Conservation (phyloP, 2,888 invertebrate species). For the Fissipunctia ypsillon region DNA sequence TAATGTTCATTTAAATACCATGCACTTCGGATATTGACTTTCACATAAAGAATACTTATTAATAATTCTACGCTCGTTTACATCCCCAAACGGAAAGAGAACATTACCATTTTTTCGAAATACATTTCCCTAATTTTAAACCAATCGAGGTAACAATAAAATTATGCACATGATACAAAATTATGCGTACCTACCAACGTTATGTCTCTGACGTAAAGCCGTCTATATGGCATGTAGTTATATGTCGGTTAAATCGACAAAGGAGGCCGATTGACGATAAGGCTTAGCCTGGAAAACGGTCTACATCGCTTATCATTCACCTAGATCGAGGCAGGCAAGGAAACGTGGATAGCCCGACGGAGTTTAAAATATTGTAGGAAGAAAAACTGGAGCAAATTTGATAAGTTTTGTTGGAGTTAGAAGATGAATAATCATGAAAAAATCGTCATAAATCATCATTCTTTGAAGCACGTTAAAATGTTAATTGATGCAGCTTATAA, state of each 20-base stretch:
- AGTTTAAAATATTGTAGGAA: constrained; percentile 14
- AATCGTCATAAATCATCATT: background rate
- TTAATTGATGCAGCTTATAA: background rate
- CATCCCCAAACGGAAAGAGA: background rate
- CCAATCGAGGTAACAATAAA: background rate
- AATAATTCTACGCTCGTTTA: background rate
- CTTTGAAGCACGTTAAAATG: background rate
- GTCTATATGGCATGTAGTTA: constrained; percentile 31
- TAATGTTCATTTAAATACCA: too few species aligned
- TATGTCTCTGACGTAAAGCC: background rate
- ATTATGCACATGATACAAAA: constrained; percentile 39
- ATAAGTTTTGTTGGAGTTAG: background rate
- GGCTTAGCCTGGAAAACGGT: constrained; percentile 62
- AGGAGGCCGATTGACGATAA: constrained; percentile 77
- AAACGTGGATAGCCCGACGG: constrained; percentile 18
- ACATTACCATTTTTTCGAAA: background rate
- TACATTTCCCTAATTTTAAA: constrained; percentile 7
- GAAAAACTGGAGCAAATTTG: constrained; percentile 7
- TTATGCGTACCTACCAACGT: constrained; percentile 22
- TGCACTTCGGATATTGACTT: background rate
- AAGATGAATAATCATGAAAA: background rate
- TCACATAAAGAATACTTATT: background rate
- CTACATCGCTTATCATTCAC: constrained; percentile 61
- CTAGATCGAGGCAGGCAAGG: constrained; percentile 55
- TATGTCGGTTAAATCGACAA: constrained; percentile 42